Evolutionary conservation across 2,888 invertebrate genomes (phyloP).

Genomic region (Cetonia aurata): DNA sequence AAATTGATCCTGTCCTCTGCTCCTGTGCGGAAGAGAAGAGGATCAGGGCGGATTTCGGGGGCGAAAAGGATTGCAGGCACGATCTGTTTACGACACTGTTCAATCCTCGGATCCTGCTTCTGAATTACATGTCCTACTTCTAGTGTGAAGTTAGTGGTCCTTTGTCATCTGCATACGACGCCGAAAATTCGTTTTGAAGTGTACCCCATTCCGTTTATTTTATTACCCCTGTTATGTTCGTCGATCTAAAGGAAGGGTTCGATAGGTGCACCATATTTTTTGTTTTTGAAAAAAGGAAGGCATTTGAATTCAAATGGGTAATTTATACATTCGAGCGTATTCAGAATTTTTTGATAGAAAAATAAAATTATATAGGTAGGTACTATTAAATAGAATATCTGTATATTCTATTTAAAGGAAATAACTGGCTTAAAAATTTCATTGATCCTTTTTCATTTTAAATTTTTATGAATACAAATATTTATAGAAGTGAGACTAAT

Average conservation of each 20-base stretch:
- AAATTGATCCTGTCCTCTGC: conserved; percentile 58
- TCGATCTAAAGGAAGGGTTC: conserved; percentile 5
- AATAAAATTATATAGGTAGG: no score
- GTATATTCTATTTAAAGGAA: no score
- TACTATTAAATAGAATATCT: no score
- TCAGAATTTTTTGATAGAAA: no score
- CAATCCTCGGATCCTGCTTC: conserved; percentile 62
- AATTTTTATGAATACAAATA: no score
- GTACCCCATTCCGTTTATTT: conserved; percentile 36
- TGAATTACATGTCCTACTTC: conserved; percentile 61
- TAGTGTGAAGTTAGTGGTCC: conserved; percentile 55
- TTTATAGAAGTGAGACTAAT: no score
- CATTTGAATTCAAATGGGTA: no score
- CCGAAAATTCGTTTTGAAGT: conserved; percentile 38
- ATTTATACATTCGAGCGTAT: no score
- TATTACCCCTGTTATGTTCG: conserved; percentile 18
- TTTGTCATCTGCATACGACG: conserved; percentile 56
- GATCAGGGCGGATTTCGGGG: conserved; percentile 58
- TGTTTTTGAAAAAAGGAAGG: no score
- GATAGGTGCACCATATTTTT: not conserved
- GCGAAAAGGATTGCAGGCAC: conserved; percentile 61
- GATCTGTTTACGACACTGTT: conserved; percentile 66
- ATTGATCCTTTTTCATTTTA: no score
- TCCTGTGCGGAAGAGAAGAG: conserved; percentile 51
- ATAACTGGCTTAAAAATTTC: no score